These are phyloP conservation scores for Empidonax alnorum DNA, from an alignment of 2,113 vertebrate species.

Conservation along the genomic window DNA sequence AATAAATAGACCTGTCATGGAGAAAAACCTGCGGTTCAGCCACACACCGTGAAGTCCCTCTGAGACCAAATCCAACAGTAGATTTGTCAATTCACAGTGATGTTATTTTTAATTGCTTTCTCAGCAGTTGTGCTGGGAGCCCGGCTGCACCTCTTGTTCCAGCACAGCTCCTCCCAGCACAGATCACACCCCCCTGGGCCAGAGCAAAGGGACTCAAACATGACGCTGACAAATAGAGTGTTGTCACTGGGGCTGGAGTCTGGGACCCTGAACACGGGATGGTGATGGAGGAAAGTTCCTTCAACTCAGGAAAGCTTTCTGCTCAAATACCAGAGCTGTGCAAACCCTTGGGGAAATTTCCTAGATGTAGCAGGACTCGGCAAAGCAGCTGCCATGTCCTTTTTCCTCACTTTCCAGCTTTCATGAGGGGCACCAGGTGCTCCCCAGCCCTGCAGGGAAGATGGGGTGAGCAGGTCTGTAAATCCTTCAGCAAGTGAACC, in stretches of 20 bases:
- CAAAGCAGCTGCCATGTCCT: background rate
- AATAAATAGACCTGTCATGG: slow-evolving; percentile 1
- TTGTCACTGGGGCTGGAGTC: background rate
- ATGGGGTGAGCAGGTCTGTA: background rate
- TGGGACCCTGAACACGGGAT: background rate
- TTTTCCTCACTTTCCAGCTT: background rate
- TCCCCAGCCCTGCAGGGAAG: background rate
- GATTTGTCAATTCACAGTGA: background rate
- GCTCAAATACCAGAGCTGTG: background rate
- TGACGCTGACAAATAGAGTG: background rate
- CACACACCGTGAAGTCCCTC: background rate
- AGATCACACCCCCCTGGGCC: background rate
- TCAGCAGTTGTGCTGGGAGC: background rate
- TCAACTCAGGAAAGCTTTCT: background rate
- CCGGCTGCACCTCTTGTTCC: background rate
- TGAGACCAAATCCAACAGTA: background rate
- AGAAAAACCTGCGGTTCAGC: slow-evolving; percentile 7
- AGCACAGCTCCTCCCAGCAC: background rate
- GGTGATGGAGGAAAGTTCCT: background rate
- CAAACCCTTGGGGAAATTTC: background rate
- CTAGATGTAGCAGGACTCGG: background rate
- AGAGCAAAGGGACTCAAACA: background rate
- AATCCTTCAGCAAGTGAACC: accelerated
- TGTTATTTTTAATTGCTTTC: slow-evolving; percentile 54
- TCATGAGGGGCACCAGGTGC: background rate